Evolutionary conservation across 2,113 vertebrate species (phyloP), one percentile per base, ranked within the genome.

Genomic region (Cichladusa arquata): DNA sequence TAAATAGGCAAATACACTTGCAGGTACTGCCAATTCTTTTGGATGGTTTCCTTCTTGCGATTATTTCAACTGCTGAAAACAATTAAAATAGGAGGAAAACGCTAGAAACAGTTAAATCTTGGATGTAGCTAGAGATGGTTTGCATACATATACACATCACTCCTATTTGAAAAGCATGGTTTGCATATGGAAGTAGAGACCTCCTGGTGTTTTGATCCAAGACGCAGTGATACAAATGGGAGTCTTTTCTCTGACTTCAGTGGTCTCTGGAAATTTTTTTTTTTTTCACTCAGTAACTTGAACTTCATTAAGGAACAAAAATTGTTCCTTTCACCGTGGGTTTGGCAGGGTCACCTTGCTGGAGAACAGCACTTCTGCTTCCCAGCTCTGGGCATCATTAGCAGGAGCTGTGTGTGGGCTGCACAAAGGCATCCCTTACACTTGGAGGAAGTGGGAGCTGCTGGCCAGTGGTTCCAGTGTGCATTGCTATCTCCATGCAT

Each of bases 341-440:
- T 76, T 91, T 95, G 83, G 71, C 71, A 80, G 57, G 71, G 57
- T 86, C 44, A 86, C 95, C 57, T 90, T 82, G 51, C 66, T 82
- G 53, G 44, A 58, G 89, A 88, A 1, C 48, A 92, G 38, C 74
- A 64, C 25, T 94, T 91, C 62, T 91, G 76, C 71, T 72, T 19
- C 56, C 51, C 92, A 76, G 71, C 76, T 80, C 76, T 72, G 83
- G 56, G 67, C 58, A 60, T 31, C 64, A 7, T 67, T 11, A 58
- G 61, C 23, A 57, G 56, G 9, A 79, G 87, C 77, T 83, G 57
- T 76, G 67, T 47, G 80, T 61, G 69, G 86, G 92, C 92, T 92
- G 20, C 76, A 29, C 69, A 29, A 64, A 48, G 54, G 44, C 44
- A 14, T 50, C 13, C 14, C 40, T 29, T 12, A 13, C 15, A 11